These are phyloP conservation scores for Lathamus discolor DNA, from an alignment of 2,113 vertebrate species.

Conservation along the genomic window DNA sequence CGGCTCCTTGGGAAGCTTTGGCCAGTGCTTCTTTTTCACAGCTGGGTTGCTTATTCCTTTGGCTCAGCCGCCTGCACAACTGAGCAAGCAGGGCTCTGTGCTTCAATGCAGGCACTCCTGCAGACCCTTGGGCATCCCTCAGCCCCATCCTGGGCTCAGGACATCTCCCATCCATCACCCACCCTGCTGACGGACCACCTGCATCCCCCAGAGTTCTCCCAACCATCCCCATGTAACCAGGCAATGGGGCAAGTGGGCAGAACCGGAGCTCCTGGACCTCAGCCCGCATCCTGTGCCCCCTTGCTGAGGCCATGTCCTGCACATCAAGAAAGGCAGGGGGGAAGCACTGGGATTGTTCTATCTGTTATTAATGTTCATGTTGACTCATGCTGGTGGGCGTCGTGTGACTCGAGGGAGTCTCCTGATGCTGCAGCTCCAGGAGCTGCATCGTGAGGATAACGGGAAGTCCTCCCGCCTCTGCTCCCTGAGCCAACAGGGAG, in stretches of 20 bases:
- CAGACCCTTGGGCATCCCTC: neutral
- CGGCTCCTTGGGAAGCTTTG: constrained; percentile 34
- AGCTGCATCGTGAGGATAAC: neutral
- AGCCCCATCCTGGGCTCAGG: neutral
- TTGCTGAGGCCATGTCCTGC: neutral
- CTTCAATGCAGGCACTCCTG: fast-evolving
- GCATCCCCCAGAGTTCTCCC: neutral
- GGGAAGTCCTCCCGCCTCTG: neutral
- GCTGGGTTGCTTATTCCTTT: neutral
- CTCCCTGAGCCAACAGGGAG: neutral
- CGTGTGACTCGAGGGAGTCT: neutral
- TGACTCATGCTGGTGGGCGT: constrained; percentile 45
- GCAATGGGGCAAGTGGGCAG: neutral
- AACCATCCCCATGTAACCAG: fast-evolving
- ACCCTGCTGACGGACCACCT: neutral
- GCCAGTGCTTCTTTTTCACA: neutral
- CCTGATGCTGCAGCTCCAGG: neutral
- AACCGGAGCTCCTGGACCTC: fast-evolving
- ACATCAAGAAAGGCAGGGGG: neutral
- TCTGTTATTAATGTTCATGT: neutral
- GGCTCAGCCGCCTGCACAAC: neutral
- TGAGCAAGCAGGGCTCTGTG: neutral
- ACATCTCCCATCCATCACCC: neutral
- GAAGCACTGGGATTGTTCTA: neutral
- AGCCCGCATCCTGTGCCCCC: fast-evolving